Conservation (phyloP, 2,888 invertebrate species). For the Venusia cambrica region DNA sequence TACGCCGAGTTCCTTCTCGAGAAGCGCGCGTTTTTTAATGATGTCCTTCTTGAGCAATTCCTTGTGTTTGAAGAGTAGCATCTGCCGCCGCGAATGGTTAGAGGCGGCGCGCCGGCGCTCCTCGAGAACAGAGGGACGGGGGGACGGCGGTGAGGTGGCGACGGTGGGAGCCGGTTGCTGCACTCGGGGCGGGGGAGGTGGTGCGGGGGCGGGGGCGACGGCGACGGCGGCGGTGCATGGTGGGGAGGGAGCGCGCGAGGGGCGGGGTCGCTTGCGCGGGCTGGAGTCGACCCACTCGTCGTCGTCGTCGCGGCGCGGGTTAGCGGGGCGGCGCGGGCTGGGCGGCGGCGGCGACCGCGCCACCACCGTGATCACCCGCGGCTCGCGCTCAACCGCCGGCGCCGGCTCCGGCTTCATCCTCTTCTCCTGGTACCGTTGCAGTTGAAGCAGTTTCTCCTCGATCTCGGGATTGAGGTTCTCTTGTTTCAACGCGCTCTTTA, state of each 20-base stretch:
- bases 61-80: constrained; percentile 92
- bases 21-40: constrained; percentile 91
- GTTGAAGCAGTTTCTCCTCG: constrained; percentile 93
- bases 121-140: constrained; percentile 41
- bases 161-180: constrained; percentile 24
- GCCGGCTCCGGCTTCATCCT: constrained; percentile 83
- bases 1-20: constrained; percentile 93
- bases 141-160: constrained; percentile 27
- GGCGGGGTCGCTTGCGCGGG: constrained; percentile 54
- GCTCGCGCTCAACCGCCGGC: constrained; percentile 54
- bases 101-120: constrained; percentile 79
- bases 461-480: constrained; percentile 95
- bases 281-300: constrained; percentile 69
- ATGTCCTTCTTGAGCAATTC: constrained; percentile 96
- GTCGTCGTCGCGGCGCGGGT: constrained; percentile 60
- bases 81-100: constrained; percentile 84
- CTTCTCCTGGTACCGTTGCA: constrained; percentile 92
- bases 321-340: constrained; percentile 49
- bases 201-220: constrained; percentile 33
- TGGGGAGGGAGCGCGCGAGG: constrained; percentile 26
- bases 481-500: constrained; percentile 94
- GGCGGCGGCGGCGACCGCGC: constrained; percentile 38
- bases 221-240: constrained; percentile 36
- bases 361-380: constrained; percentile 48
- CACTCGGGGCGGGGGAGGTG: constrained; percentile 15